These are phyloP conservation scores for Meghimatium bilineatum DNA, from an alignment of 2,888 invertebrate species.

Conservation along the genomic window DNA sequence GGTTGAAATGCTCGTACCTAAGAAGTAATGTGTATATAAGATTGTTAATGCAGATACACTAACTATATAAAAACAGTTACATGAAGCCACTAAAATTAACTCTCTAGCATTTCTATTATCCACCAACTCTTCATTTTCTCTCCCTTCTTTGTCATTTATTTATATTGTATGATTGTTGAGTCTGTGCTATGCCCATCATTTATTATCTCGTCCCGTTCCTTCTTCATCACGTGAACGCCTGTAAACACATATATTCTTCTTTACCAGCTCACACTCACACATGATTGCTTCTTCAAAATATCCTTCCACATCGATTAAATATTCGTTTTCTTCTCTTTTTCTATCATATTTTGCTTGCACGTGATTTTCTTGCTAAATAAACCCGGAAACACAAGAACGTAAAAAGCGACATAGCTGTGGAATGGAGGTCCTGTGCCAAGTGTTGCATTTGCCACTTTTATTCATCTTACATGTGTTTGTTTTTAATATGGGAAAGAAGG, in stretches of 20 bases:
- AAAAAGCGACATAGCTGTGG: not conserved
- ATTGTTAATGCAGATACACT: too few species aligned
- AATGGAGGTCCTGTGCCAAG: not conserved
- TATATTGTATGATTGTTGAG: too few species aligned
- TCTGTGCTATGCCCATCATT: too few species aligned
- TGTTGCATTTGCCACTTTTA: not conserved
- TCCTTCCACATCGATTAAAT: not conserved
- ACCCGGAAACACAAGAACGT: not conserved
- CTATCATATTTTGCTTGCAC: not conserved
- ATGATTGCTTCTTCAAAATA: not conserved
- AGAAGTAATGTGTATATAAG: too few species aligned
- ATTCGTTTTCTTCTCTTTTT: not conserved
- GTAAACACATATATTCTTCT: not conserved
- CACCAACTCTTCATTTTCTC: too few species aligned
- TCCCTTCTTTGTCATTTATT: too few species aligned
- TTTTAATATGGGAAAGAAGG: not conserved
- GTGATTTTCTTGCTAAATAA: not conserved
- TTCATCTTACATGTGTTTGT: not conserved
- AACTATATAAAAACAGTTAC: too few species aligned
- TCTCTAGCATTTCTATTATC: too few species aligned
- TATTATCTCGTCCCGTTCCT: too few species aligned
- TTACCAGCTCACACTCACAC: not conserved
- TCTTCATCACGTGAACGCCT: too few species aligned
- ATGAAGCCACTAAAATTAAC: too few species aligned
- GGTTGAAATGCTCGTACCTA: too few species aligned